These are phyloP conservation scores for Chymomyza procnemis DNA, from an alignment of 2,888 invertebrate genomes.

Conservation along the genomic window DNA sequence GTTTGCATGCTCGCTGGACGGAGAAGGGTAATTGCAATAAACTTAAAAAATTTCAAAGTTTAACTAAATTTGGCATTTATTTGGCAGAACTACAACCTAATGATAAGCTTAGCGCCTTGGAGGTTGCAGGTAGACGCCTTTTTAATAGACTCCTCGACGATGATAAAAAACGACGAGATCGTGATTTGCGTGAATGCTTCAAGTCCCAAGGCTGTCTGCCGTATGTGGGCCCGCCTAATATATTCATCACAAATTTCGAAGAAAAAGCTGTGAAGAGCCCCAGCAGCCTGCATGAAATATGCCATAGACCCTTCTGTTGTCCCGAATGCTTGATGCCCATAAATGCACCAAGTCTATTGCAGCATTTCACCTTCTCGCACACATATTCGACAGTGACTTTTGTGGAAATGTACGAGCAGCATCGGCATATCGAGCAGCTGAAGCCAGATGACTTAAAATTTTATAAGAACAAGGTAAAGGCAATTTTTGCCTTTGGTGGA, in stretches of 20 bases:
- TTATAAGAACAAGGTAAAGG: background rate
- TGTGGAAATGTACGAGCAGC: background rate
- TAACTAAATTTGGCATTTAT: background rate
- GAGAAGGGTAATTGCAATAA: background rate
- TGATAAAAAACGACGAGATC: background rate
- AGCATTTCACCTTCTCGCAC: constrained; percentile 4
- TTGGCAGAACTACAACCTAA: background rate
- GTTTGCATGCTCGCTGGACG: background rate
- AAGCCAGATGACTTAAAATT: background rate
- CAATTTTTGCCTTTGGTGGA: constrained; percentile 3
- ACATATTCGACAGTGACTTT: background rate
- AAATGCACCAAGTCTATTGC: background rate
- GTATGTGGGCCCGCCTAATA: background rate
- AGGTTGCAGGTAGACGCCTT: background rate
- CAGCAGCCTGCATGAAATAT: background rate
- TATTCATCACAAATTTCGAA: background rate
- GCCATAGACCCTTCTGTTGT: background rate
- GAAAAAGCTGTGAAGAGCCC: background rate
- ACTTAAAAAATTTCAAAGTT: background rate
- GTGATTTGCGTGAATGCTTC: no score
- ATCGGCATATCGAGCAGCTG: constrained; percentile 2
- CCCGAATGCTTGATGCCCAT: background rate
- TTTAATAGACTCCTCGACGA: background rate
- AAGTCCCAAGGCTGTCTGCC: no score
- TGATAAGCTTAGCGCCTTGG: background rate